Conservation (phyloP, 64 coral and sea anemone species). For the Hydrozoanthus tunicans region DNA sequence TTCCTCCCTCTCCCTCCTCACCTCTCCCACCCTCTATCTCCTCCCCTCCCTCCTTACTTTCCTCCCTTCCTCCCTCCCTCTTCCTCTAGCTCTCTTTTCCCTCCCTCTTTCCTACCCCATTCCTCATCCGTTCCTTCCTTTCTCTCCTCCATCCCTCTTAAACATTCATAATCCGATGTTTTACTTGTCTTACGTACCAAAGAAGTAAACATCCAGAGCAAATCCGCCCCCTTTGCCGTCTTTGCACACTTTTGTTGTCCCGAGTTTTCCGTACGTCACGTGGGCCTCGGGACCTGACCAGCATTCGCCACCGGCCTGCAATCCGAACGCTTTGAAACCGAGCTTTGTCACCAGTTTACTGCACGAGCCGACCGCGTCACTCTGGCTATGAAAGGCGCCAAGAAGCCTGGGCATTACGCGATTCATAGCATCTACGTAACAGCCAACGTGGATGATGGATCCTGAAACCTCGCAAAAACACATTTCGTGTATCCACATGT, state of each 20-base stretch:
- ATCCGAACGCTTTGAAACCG: slow-evolving; percentile 7
- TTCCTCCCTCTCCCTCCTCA: no score
- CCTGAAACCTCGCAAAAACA: not conserved
- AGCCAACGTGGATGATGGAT: slow-evolving; percentile 12
- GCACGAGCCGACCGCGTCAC: not conserved
- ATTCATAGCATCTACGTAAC: not conserved
- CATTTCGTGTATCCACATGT: no score
- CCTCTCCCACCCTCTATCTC: no score
- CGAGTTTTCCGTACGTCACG: not conserved
- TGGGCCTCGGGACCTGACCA: slow-evolving; percentile 46
- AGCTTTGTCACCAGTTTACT: not conserved
- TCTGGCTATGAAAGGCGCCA: not conserved
- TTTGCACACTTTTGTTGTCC: not conserved
- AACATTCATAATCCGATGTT: no score
- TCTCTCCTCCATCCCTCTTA: no score
- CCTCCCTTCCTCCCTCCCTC: no score
- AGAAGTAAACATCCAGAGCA: slow-evolving; percentile 43
- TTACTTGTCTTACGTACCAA: not conserved
- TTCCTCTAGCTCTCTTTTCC: no score
- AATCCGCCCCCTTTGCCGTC: slow-evolving; percentile 18
- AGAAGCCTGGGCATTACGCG: slow-evolving; percentile 1
- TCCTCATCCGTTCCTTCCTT: no score
- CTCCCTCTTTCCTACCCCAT: no score
- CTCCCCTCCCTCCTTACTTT: no score
- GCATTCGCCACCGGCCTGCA: slow-evolving; percentile 16